Conservation (phyloP, 2,113 vertebrate species). For the Zapus hudsonius region DNA sequence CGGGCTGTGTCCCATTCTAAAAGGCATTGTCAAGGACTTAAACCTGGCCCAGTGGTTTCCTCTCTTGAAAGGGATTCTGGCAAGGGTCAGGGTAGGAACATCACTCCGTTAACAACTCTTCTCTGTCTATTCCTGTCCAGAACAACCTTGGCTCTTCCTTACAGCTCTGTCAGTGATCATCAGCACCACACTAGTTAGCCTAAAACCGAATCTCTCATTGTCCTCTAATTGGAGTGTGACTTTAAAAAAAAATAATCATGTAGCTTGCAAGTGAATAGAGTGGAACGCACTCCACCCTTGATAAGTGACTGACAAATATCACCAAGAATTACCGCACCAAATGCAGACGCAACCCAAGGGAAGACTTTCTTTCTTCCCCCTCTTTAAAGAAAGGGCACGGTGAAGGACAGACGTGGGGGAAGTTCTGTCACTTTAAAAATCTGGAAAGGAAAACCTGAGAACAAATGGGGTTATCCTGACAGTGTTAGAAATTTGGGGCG, state of each 20-base stretch:
- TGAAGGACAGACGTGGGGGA: conserved; percentile 54
- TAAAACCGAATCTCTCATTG: background rate
- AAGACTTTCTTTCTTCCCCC: background rate
- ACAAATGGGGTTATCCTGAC: conserved; percentile 75
- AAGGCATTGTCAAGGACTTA: background rate
- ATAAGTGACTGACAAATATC: background rate
- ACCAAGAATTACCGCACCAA: background rate
- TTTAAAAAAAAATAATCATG: background rate
- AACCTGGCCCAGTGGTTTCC: background rate
- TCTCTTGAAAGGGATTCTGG: background rate
- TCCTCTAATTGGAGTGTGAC: background rate
- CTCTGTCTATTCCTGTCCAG: background rate
- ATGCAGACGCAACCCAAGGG: background rate
- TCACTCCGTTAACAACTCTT: background rate
- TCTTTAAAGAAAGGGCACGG: conserved; percentile 56
- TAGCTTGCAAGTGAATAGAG: background rate
- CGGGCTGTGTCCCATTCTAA: too few species aligned
- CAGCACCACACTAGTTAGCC: background rate
- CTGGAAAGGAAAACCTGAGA: conserved; percentile 56
- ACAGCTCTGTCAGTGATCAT: background rate
- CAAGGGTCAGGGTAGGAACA: background rate
- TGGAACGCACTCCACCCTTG: background rate
- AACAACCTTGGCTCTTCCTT: background rate
- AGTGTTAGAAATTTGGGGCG: conserved; percentile 70
- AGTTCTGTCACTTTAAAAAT: conserved; percentile 64